Evolutionary conservation across 2,113 vertebrate species (phyloP), one percentile per base, ranked within the genome.

Genomic region (Dascyllus trimaculatus): DNA sequence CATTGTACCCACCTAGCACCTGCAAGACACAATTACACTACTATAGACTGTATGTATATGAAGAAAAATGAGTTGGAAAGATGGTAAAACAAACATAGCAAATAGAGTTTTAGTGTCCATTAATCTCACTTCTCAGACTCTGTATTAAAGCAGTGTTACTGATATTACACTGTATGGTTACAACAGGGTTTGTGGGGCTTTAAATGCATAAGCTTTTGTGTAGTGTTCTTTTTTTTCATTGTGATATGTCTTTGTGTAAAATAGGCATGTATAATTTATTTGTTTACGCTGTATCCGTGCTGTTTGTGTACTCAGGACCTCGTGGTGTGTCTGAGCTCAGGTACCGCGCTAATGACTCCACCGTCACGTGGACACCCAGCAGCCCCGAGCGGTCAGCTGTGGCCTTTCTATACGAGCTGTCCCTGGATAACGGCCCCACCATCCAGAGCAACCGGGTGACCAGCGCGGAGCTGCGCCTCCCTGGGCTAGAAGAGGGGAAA

Each of bases 371-470:
- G 94, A 65, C 0, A 0, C 46, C 83, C 10, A 38, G 32, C 24
- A 32, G 35, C 63, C 1, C 52, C 0, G 14, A 15, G 11, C 72
- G 19, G 15, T 24, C 46, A 0, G 62, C 29, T 0, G 32, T 88
- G 48, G 54, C 68, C 21, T 93, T 89, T 19, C 5, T 74, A 0
- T 94, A 90, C 11, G 24, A 83, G 35, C 85, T 94, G 15, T 88
- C 85, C 26, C 13, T 80, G 43, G 61, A 81, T 11, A 84, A 86
- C 0, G 84, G 87, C 45, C 14, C 68, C 3, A 4, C 18, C 11
- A 6, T 92, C n/a, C 38, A 71, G 22, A 77, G 49, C 17, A 87
- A 83, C 48, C 66, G 35, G 0, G 18, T 90, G 45, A 67, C n/a
- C 0, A 32, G 59, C n/a, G 13, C 89, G 0, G 7, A 54, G 64